Evolutionary conservation across 2,113 vertebrate genomes (phyloP), one percentile per base, ranked within the genome.

Genomic region (Phylloscopus trochilus): DNA sequence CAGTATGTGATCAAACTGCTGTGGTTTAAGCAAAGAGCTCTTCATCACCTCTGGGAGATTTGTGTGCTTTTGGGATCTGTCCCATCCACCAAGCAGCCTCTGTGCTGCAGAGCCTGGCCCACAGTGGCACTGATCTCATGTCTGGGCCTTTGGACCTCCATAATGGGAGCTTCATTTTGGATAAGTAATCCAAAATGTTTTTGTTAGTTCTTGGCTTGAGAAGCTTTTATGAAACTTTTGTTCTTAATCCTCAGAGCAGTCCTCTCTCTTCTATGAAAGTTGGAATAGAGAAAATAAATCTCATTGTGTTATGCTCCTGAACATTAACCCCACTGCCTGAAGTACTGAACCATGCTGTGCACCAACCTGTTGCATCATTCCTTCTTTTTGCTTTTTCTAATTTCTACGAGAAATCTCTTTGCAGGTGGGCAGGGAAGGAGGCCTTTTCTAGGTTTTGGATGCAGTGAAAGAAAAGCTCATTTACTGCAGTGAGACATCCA

Each of bases 151-250:
- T 77, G 39, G 23, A 83, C 13, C 20, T 46, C 10, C 3, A 3
- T n/a, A 44, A 67, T 7, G 47, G 55, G 33, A 85, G 18, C 9
- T 81, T 59, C 5, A 11, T 82, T 67, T 83, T 63, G 7, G 28
- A 23, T 39, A 43, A 92, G 1, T 46, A 0, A 0, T n/a, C n/a
- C n/a, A n/a, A n/a, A n/a, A n/a, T 41, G 7, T 1, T 8, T 85
- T 75, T 1, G 1, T 81, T 75, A 19, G 13, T 43, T 62, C 28
- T 43, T 67, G 77, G 17, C 23, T 80, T 62, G n/a, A 41, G 68
- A 68, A 59, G 17, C 41, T 83, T 92, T 81, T 56, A 58, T 44
- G 39, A 63, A 44, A 31, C 26, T 53, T n/a, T 21, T 59, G 6
- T 35, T 80, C 30, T 68, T 80, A 58, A 44, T 83, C 24, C 21